Percentiles rank a stretch among this genome's conserved stretches.
phyloP scores from a whole-genome alignment of 2,113 vertebrate genomes.

The rat (Rattus norvegicus) region DNA sequence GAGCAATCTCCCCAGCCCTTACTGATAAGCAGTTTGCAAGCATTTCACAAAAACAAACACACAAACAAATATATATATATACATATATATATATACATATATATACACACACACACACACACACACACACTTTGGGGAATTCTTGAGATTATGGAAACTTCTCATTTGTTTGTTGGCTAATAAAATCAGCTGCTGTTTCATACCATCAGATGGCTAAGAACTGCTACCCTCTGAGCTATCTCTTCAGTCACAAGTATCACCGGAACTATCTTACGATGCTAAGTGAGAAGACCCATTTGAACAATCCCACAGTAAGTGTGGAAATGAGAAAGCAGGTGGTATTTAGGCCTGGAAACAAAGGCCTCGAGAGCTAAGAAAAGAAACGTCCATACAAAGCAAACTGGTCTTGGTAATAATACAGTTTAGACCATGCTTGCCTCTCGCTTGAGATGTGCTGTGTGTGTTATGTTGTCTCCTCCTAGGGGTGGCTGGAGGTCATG shows the following conservation, averaged over 20 bases:
- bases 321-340: conserved; percentile 19
- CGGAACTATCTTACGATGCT: neutral
- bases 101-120: too few species aligned
- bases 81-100: too few species aligned
- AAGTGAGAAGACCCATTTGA: neutral
- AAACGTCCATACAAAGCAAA: conserved; percentile 29
- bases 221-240: neutral
- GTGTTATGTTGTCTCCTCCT: conserved; percentile 86
- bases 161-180: conserved; percentile 17
- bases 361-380: neutral
- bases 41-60: neutral
- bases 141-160: conserved; percentile 35
- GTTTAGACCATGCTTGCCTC: neutral
- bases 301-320: neutral
- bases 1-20: neutral
- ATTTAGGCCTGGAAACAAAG: conserved; percentile 29
- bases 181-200: conserved; percentile 18
- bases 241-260: neutral
- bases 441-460: conserved; percentile 64
- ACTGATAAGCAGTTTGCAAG: conserved; percentile 12
- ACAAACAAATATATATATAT: too few species aligned
- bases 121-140: neutral
- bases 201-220: conserved; percentile 46
- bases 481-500: conserved; percentile 81
- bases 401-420: neutral